These are phyloP conservation scores for Sinocyclocheilus maitianheensis DNA, from an alignment of 2,113 vertebrate genomes.

Conservation along the genomic window DNA sequence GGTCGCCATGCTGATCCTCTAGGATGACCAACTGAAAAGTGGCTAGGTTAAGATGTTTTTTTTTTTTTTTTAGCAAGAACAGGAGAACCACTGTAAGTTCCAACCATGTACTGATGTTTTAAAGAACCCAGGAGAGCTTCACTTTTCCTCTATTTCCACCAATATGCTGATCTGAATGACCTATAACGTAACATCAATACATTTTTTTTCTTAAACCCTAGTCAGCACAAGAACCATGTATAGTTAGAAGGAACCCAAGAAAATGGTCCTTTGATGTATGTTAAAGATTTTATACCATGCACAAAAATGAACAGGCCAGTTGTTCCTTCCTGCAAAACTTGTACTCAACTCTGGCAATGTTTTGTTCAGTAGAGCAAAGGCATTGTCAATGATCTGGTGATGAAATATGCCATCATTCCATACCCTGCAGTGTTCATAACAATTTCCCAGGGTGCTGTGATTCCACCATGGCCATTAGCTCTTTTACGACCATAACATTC, in stretches of 20 bases:
- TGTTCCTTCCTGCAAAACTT: not conserved
- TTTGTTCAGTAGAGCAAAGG: conserved; percentile 11
- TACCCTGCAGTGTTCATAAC: conserved; percentile 48
- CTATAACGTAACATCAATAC: not conserved
- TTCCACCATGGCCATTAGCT: conserved; percentile 46
- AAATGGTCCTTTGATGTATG: not conserved
- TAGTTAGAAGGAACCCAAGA: not conserved
- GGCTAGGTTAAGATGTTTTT: not conserved
- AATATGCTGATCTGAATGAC: not conserved
- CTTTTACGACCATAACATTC: not conserved
- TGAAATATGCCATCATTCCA: conserved; percentile 41
- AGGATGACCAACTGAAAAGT: not conserved
- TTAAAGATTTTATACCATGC: not conserved
- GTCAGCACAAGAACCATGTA: not conserved
- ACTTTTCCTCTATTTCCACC: not conserved
- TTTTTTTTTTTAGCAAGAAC: too few species aligned
- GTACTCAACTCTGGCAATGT: not conserved
- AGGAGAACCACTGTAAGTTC: too few species aligned
- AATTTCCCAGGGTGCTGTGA: conserved; percentile 43
- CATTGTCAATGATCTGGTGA: conserved; percentile 34
- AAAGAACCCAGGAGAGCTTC: not conserved
- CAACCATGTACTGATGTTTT: not conserved
- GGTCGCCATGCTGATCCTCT: not conserved
- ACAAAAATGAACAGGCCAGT: not conserved
- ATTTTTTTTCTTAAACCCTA: not conserved